Evolutionary conservation across 2,113 vertebrate species (phyloP).

Genomic region (Poecile atricapillus): DNA sequence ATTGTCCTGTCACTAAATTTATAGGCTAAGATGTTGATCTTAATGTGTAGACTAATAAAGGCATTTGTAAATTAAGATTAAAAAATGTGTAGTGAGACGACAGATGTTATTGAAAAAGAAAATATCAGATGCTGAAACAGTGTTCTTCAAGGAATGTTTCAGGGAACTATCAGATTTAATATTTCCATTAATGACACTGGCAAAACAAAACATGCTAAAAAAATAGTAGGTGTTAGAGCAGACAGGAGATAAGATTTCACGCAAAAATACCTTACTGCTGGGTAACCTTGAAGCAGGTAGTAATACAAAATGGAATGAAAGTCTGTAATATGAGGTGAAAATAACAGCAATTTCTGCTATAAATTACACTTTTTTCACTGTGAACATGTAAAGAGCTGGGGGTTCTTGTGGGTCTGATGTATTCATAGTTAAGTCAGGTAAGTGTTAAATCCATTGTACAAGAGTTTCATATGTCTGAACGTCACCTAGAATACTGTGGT

Average conservation of each 20-base stretch:
- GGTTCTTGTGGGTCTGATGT: neutral
- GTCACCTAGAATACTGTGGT: neutral
- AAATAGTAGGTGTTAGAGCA: neutral
- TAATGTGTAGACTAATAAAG: neutral
- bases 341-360: neutral
- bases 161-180: neutral
- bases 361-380: neutral
- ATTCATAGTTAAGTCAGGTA: neutral
- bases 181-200: neutral
- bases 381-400: neutral
- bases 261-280: neutral
- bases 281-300: neutral
- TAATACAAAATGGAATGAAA: neutral
- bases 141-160: neutral
- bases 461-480: neutral
- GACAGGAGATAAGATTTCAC: neutral
- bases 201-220: neutral
- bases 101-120: neutral
- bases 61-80: neutral
- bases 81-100: neutral
- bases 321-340: neutral
- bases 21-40: neutral
- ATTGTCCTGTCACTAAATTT: neutral
- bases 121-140: neutral
- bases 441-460: neutral